Percentiles rank a stretch among this genome's conserved stretches.
Conservation (phyloP, 2,797 vertebrate genomes). For the Columba guinea region DNA sequence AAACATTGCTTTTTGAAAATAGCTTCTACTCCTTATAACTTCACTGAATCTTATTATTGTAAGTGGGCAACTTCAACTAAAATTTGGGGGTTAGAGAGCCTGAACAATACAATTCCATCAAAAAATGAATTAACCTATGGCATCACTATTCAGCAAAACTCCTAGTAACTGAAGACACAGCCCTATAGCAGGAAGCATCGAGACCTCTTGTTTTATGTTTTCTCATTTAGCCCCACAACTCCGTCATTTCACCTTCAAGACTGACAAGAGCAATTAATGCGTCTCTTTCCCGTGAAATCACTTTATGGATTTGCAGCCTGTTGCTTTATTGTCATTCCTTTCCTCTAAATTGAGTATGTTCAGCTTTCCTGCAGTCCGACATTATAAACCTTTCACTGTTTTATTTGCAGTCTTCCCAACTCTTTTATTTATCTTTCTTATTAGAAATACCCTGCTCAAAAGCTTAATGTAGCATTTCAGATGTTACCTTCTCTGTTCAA, state of each 20-base stretch:
- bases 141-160: not conserved
- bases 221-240: not conserved
- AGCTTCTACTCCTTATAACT: accelerated
- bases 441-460: not conserved
- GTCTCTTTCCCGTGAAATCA: not conserved
- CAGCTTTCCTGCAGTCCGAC: not conserved
- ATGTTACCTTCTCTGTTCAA: not conserved
- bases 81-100: not conserved
- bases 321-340: not conserved
- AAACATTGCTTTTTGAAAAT: not conserved
- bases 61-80: not conserved
- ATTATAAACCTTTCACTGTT: not conserved
- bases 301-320: not conserved
- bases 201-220: not conserved
- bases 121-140: not conserved
- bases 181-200: not conserved
- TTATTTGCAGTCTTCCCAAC: not conserved
- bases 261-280: not conserved
- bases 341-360: not conserved
- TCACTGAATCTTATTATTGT: not conserved
- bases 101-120: not conserved
- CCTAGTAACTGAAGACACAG: not conserved
- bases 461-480: not conserved
- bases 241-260: not conserved
- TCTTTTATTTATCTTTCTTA: slow-evolving; percentile 13